A percentile compares a stretch with the other conserved stretches of the same genome.
Evolutionary conservation across 1,140 invertebrate species (phyloP).

Genomic region (Eurosta solidaginis): DNA sequence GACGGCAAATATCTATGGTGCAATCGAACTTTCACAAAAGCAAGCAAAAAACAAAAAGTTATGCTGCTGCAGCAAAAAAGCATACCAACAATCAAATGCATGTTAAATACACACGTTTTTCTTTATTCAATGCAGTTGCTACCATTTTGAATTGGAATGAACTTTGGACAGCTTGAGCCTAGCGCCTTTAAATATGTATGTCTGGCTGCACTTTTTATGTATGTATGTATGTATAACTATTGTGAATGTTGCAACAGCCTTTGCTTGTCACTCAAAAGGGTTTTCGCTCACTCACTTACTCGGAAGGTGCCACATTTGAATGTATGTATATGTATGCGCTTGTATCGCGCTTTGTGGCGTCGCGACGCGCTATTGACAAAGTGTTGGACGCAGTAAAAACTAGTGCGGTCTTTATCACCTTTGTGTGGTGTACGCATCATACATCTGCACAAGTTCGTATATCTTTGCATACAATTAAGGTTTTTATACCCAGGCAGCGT

Average conservation of each 20-base stretch:
- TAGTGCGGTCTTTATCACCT: neutral
- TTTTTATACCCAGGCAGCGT: neutral
- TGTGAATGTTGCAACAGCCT: neutral
- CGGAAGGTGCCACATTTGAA: conserved; percentile 8
- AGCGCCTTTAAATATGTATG: too few species aligned
- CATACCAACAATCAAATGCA: neutral
- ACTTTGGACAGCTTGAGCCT: conserved; percentile 1
- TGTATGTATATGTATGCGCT: too few species aligned
- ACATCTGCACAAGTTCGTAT: neutral
- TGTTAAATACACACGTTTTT: neutral
- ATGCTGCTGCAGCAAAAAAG: too few species aligned
- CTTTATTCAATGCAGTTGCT: neutral
- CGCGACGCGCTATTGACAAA: neutral
- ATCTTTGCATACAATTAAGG: conserved; percentile 16
- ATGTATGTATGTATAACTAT: too few species aligned
- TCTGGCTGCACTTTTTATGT: neutral
- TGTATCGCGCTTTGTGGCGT: conserved; percentile 15
- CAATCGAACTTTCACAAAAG: neutral
- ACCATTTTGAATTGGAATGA: neutral
- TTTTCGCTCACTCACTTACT: neutral
- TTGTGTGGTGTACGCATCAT: neutral
- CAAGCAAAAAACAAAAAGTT: too few species aligned
- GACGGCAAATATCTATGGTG: neutral
- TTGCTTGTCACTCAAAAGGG: conserved; percentile 14
- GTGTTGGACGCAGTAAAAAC: conserved; percentile 17